A percentile compares a stretch with the other conserved stretches of the same genome.
These are phyloP conservation scores for Drosophila affinis DNA, from an alignment of 2,888 invertebrate genomes.

Conservation along the genomic window DNA sequence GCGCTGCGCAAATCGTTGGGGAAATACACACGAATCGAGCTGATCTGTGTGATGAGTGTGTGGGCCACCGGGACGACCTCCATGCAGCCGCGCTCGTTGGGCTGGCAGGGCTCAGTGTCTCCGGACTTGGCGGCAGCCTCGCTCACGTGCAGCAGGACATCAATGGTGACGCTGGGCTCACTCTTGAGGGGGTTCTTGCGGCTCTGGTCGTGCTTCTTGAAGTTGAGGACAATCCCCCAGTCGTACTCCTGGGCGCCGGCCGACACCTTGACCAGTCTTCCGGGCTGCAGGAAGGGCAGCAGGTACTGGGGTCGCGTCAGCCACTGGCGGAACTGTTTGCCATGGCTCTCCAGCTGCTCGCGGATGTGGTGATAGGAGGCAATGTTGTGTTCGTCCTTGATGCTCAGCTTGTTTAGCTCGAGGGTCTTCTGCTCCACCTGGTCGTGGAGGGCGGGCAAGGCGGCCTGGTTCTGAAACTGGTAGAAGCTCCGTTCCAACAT, in stretches of 20 bases:
- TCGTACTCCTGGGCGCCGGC: conserved; percentile 94
- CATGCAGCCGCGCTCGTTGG: conserved; percentile 87
- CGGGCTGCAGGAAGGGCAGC: conserved; percentile 97
- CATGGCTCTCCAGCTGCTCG: conserved; percentile 90
- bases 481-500: conserved; percentile 99
- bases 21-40: conserved; percentile 94
- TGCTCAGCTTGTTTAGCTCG: conserved; percentile 86
- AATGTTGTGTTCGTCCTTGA: conserved; percentile 90
- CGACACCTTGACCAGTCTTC: conserved; percentile 95
- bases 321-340: conserved; percentile 90
- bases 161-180: conserved; percentile 87
- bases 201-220: conserved; percentile 88
- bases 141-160: conserved; percentile 92
- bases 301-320: conserved; percentile 94
- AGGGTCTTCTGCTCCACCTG: conserved; percentile 87
- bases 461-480: conserved; percentile 99
- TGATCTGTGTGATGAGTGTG: conserved; percentile 92
- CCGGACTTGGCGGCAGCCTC: conserved; percentile 86
- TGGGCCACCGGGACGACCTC: conserved; percentile 95
- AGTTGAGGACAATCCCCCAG: conserved; percentile 98
- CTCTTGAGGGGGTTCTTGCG: conserved; percentile 84
- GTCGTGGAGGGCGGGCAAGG: conserved; percentile 94
- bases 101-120: conserved; percentile 88
- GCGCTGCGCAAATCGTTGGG: conserved; percentile 94
- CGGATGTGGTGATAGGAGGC: conserved; percentile 93